Conservation (phyloP, 64 coral and sea anemone genomes). For the Acropora tenuis region DNA sequence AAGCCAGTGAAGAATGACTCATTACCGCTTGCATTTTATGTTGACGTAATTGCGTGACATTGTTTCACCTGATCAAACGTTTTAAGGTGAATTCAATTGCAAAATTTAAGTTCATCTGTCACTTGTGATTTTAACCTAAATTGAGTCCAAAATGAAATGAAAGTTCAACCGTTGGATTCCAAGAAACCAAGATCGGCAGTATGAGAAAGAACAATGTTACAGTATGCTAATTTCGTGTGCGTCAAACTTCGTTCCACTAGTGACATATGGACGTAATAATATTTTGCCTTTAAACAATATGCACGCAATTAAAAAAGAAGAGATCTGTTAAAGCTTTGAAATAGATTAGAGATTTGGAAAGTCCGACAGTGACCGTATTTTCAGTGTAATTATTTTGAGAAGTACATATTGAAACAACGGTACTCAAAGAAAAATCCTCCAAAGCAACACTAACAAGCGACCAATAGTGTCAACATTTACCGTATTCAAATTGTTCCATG, state of each 20-base stretch:
- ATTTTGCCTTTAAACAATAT: too few relatives aligned
- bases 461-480: slow-evolving; percentile 23
- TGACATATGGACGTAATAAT: neutral
- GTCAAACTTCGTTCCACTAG: neutral
- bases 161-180: neutral
- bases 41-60: too few relatives aligned
- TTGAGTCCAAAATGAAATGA: neutral
- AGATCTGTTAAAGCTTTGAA: slow-evolving; percentile 31
- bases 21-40: too few relatives aligned
- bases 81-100: neutral
- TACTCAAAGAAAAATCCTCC: neutral
- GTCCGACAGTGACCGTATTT: slow-evolving; percentile 27
- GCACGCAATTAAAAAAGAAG: too few relatives aligned
- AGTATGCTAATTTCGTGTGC: neutral
- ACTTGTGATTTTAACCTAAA: neutral
- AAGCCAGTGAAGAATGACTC: too few relatives aligned
- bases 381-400: slow-evolving; percentile 43
- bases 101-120: neutral
- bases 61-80: too few relatives aligned
- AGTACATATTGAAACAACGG: slow-evolving; percentile 15
- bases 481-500: slow-evolving; percentile 24
- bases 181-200: neutral
- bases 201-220: neutral
- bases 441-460: neutral
- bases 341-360: slow-evolving; percentile 53